Evolutionary conservation across 1,140 invertebrate genomes (phyloP).

Genomic region (Oedothorax gibbosus): DNA sequence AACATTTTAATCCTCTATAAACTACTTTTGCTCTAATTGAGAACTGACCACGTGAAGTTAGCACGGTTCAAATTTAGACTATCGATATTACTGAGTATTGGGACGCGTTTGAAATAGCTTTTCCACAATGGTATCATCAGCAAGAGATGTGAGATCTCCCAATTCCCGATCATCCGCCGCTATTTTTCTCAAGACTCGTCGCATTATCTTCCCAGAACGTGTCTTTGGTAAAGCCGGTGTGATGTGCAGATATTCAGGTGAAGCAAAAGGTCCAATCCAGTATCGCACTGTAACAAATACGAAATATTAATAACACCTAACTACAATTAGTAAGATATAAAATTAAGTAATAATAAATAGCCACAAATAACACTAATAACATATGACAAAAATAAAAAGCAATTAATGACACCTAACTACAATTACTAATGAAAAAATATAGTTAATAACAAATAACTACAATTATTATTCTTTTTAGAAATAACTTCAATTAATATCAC

Average conservation of each 20-base stretch:
- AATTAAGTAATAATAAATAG: neutral
- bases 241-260: conserved; percentile 93
- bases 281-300: conserved; percentile 77
- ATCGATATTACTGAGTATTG: neutral
- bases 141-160: conserved; percentile 92
- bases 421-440: too few relatives aligned
- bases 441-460: too few relatives aligned
- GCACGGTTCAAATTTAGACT: neutral
- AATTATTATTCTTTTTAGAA: too few relatives aligned
- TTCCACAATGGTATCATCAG: conserved; percentile 87
- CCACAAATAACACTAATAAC: neutral
- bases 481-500: too few relatives aligned
- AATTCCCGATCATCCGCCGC: conserved; percentile 88
- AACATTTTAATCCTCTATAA: too few relatives aligned
- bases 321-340: neutral
- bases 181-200: conserved; percentile 92
- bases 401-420: too few relatives aligned
- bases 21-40: neutral
- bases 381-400: too few relatives aligned
- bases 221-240: conserved; percentile 96
- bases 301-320: neutral
- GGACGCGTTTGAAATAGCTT: conserved; percentile 74
- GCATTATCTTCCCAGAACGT: conserved; percentile 98
- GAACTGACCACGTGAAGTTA: neutral
- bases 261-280: conserved; percentile 95